A percentile compares a stretch with the other conserved stretches of the same genome.
phyloP scores from a whole-genome alignment of 35 echinoderm and acorn worm genomes.

The Diadema setosum region DNA sequence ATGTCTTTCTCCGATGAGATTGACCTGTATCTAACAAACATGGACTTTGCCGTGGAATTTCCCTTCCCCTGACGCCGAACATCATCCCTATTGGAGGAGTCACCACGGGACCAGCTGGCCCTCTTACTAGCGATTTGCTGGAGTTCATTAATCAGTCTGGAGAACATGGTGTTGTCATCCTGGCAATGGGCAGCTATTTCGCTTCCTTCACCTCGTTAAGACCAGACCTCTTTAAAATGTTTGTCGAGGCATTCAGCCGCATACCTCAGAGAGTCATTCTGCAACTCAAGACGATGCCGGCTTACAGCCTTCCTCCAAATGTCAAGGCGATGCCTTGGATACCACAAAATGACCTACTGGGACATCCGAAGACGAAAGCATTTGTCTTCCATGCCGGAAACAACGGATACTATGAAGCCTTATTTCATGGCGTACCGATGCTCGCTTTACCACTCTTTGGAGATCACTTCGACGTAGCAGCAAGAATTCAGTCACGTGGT shows the following conservation, averaged over 20 bases:
- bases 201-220: neutral
- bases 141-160: constrained; percentile 58
- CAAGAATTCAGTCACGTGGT: neutral
- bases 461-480: constrained; percentile 28
- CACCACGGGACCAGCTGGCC: neutral
- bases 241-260: constrained; percentile 8
- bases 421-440: constrained; percentile 28
- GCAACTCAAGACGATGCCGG: neutral
- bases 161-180: constrained; percentile 58
- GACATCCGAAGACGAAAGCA: constrained; percentile 21
- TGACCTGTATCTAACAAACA: neutral
- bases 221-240: neutral
- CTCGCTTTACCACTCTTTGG: neutral
- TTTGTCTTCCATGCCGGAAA: constrained; percentile 26
- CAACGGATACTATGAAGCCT: constrained; percentile 34
- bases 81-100: constrained; percentile 52
- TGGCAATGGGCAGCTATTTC: constrained; percentile 55
- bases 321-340: constrained; percentile 42
- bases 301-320: neutral
- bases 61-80: constrained; percentile 51
- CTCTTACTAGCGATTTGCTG: constrained; percentile 47
- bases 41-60: constrained; percentile 51
- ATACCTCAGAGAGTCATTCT: constrained; percentile 38
- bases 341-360: constrained; percentile 64
- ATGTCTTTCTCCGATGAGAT: neutral